Conservation (phyloP, 1,140 invertebrate genomes). For the Macrobrachium nipponense region DNA sequence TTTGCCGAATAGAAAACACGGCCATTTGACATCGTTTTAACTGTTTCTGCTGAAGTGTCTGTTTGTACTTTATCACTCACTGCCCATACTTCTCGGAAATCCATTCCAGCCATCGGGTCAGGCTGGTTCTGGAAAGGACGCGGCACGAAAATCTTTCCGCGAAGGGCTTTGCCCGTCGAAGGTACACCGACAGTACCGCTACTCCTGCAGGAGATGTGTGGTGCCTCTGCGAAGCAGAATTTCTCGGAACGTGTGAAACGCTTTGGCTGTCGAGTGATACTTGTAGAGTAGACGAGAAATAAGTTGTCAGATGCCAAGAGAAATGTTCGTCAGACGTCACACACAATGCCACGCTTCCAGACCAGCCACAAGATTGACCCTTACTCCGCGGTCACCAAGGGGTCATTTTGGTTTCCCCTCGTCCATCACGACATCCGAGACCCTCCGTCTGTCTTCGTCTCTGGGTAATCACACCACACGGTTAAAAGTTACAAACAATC, state of each 20-base stretch:
- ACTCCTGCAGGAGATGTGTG: not conserved
- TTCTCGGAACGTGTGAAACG: slow-evolving; percentile 49
- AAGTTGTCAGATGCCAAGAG: slow-evolving; percentile 59
- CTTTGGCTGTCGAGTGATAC: slow-evolving; percentile 30
- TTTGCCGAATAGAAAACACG: too few species aligned
- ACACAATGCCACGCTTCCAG: slow-evolving; percentile 14
- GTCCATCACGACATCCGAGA: slow-evolving; percentile 35
- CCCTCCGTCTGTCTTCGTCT: slow-evolving; percentile 9
- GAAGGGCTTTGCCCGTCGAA: not conserved
- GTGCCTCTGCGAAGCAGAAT: not conserved
- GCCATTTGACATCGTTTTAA: too few species aligned
- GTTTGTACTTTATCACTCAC: too few species aligned
- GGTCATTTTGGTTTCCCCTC: slow-evolving; percentile 19
- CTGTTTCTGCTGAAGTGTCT: too few species aligned
- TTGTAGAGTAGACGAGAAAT: slow-evolving; percentile 36
- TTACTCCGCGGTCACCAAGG: not conserved
- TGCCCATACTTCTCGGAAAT: too few species aligned
- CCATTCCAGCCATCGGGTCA: too few species aligned
- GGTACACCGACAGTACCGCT: not conserved
- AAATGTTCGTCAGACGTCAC: slow-evolving; percentile 57
- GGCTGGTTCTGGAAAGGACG: too few species aligned
- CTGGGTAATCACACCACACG: slow-evolving; percentile 39
- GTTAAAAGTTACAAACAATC: slow-evolving; percentile 49
- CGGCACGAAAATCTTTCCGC: too few species aligned
- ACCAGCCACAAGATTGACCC: slow-evolving; percentile 23